Percentiles rank a stretch among this genome's conserved stretches.
Evolutionary conservation across 2,797 vertebrate species (phyloP).

Genomic region (Gobio occitaniae): DNA sequence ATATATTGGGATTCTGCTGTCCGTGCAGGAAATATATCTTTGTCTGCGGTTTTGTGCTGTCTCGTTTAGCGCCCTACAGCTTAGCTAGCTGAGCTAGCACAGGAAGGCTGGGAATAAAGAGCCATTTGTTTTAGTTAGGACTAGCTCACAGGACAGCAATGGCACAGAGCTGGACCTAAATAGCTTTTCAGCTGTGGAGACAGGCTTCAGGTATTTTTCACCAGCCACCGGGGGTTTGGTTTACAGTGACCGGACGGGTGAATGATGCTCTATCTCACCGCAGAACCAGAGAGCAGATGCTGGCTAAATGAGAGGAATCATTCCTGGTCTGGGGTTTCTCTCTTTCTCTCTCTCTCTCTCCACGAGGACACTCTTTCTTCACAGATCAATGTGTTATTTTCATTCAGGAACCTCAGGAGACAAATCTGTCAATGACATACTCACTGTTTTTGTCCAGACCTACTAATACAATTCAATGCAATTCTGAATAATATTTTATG

Average conservation of each 20-base stretch:
- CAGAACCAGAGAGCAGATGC: slow-evolving; percentile 42
- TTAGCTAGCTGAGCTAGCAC: slow-evolving; percentile 68
- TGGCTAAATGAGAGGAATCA: slow-evolving; percentile 48
- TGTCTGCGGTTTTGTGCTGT: slow-evolving; percentile 66
- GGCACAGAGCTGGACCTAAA: slow-evolving; percentile 63
- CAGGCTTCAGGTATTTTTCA: slow-evolving; percentile 53
- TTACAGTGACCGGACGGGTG: slow-evolving; percentile 23
- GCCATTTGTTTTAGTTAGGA: slow-evolving; percentile 76
- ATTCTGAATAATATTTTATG: background rate
- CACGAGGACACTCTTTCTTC: background rate
- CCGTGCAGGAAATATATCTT: slow-evolving; percentile 70
- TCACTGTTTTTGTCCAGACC: background rate
- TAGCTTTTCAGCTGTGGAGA: slow-evolving; percentile 59
- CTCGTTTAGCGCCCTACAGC: slow-evolving; percentile 69
- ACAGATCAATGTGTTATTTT: background rate
- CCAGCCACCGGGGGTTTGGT: slow-evolving; percentile 42
- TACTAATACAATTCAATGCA: background rate
- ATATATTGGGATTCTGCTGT: slow-evolving; percentile 71
- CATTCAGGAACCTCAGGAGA: background rate
- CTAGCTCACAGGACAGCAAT: slow-evolving; percentile 63
- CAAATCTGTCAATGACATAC: background rate
- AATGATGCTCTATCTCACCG: slow-evolving; percentile 23
- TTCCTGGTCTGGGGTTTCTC: slow-evolving; percentile 31
- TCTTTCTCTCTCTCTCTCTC: background rate
- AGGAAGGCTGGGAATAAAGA: slow-evolving; percentile 65